phyloP scores from a whole-genome alignment of 1,140 invertebrate species.

The Carposina sasakii region DNA sequence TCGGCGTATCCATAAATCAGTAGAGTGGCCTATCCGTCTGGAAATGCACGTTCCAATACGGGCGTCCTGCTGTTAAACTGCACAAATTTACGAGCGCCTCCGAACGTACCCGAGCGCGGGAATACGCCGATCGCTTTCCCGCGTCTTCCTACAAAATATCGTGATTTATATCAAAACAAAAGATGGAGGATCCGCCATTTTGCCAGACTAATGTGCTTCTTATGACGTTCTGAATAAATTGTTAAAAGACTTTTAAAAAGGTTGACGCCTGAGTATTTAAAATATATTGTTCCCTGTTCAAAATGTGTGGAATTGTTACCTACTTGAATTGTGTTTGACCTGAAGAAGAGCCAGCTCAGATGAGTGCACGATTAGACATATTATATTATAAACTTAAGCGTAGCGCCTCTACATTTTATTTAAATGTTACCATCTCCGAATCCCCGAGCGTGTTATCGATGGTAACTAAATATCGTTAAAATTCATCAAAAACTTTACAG shows the following conservation, averaged over 20 bases:
- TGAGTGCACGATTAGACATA: too few species aligned
- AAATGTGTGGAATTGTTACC: slow-evolving; percentile 5
- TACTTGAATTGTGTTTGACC: slow-evolving; percentile 5
- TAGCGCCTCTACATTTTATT: background rate
- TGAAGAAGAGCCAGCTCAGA: too few species aligned
- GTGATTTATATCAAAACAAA: slow-evolving; percentile 63
- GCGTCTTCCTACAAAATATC: slow-evolving; percentile 67
- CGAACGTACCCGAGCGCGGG: slow-evolving; percentile 41
- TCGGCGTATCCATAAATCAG: slow-evolving; percentile 45
- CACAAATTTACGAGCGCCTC: slow-evolving; percentile 69
- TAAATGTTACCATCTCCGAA: background rate
- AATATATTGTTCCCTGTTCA: slow-evolving; percentile 3
- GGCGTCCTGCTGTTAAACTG: slow-evolving; percentile 59
- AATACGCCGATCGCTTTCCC: slow-evolving; percentile 55
- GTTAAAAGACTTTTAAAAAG: slow-evolving; percentile 10
- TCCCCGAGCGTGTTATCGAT: background rate
- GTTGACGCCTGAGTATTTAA: background rate
- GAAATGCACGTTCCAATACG: slow-evolving; percentile 27
- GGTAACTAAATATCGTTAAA: background rate
- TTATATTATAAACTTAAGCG: background rate
- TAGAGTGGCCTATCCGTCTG: slow-evolving; percentile 57
- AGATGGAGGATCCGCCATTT: slow-evolving; percentile 10
- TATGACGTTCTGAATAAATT: slow-evolving; percentile 24
- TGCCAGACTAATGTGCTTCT: slow-evolving; percentile 21
- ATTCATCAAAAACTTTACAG: background rate